Evolutionary conservation across 1,140 invertebrate genomes (phyloP).

Genomic region (Cherax destructor): DNA sequence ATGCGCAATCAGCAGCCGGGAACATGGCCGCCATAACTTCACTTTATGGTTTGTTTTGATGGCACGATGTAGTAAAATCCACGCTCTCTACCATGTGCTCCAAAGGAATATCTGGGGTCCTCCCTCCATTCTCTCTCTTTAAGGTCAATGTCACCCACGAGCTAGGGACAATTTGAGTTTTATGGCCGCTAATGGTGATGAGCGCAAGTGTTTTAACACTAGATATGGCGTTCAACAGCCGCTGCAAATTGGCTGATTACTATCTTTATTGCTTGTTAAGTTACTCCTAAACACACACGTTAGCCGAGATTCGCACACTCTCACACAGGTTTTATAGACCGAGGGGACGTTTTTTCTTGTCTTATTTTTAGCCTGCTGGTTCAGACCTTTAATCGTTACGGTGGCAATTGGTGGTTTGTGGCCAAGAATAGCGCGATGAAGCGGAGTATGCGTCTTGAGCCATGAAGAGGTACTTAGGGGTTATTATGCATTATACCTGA

Average conservation of each 20-base stretch:
- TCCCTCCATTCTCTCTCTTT: constrained; percentile 66
- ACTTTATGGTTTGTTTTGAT: constrained; percentile 74
- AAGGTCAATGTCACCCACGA: constrained; percentile 65
- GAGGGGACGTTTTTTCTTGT: background rate
- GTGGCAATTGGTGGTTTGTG: background rate
- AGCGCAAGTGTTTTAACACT: constrained; percentile 63
- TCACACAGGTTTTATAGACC: constrained; percentile 52
- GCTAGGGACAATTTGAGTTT: constrained; percentile 56
- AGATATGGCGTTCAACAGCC: constrained; percentile 39
- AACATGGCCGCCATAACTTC: constrained; percentile 72
- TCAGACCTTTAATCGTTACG: background rate
- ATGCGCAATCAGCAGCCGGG: constrained; percentile 56
- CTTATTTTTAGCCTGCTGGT: background rate
- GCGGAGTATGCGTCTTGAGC: background rate
- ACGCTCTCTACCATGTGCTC: constrained; percentile 70
- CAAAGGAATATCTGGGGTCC: constrained; percentile 63
- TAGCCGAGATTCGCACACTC: constrained; percentile 66
- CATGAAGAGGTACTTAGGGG: background rate
- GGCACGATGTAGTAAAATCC: constrained; percentile 68
- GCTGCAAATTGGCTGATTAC: constrained; percentile 65
- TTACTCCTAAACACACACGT: constrained; percentile 65
- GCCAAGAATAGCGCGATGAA: background rate
- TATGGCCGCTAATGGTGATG: constrained; percentile 59
- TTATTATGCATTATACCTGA: background rate
- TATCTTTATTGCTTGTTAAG: constrained; percentile 68